Evolutionary conservation across 2,797 vertebrate genomes (phyloP).

Genomic region (Eulemur coronatus): DNA sequence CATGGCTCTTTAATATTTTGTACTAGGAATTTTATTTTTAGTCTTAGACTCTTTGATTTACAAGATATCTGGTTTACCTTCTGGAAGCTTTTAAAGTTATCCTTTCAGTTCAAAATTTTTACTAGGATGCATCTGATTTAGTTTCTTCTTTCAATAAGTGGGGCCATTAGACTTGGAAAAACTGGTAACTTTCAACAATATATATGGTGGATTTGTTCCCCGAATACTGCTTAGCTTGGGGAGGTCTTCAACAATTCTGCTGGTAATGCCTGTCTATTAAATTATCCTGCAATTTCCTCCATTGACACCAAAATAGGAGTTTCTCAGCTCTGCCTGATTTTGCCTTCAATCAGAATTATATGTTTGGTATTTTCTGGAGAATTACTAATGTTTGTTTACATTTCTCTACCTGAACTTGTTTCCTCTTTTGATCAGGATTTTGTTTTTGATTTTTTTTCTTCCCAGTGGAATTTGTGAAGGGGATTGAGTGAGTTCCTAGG

Average conservation of each 20-base stretch:
- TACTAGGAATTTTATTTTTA: not conserved
- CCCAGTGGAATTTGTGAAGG: not conserved
- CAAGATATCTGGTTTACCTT: not conserved
- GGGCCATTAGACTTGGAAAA: not conserved
- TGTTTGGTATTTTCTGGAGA: not conserved
- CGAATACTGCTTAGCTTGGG: not conserved
- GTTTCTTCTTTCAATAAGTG: not conserved
- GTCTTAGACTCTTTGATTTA: not conserved
- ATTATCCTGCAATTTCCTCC: not conserved
- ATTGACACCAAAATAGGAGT: not conserved
- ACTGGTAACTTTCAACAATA: not conserved
- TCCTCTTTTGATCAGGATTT: not conserved
- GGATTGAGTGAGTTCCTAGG: not conserved
- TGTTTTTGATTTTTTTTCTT: not conserved
- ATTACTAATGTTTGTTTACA: not conserved
- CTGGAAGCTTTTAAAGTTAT: not conserved
- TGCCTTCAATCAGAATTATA: not conserved
- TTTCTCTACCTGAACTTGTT: not conserved
- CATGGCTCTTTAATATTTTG: not conserved
- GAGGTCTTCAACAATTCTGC: not conserved
- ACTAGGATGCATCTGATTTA: not conserved
- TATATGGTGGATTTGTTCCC: not conserved
- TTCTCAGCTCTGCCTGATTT: not conserved
- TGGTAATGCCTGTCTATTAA: not conserved
- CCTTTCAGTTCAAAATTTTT: not conserved